Conservation (phyloP, 2,888 invertebrate species). For the Cephus spinipes region DNA sequence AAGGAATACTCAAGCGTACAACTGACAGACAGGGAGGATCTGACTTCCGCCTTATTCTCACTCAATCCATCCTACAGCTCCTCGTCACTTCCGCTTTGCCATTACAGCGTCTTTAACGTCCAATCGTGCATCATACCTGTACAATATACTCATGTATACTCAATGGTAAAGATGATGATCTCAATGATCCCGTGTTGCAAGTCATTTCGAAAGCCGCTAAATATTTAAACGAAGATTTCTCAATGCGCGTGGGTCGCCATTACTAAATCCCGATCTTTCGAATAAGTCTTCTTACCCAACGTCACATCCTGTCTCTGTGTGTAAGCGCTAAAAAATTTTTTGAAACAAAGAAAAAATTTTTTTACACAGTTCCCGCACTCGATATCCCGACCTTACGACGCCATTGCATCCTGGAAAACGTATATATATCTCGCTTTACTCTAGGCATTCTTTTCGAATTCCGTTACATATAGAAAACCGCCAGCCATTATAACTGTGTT, state of each 20-base stretch:
- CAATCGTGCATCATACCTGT: neutral
- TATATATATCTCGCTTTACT: conserved; percentile 22
- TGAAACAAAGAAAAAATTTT: neutral
- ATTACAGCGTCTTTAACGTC: neutral
- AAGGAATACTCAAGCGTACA: neutral
- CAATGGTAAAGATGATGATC: neutral
- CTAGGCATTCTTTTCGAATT: conserved; percentile 18
- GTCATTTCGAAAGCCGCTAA: neutral
- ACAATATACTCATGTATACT: neutral
- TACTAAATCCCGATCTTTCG: neutral
- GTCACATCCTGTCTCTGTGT: neutral
- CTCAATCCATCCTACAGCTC: neutral
- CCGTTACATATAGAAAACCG: conserved; percentile 33
- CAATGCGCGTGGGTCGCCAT: neutral
- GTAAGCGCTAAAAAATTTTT: neutral
- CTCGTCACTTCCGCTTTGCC: neutral
- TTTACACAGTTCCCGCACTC: conserved; percentile 14
- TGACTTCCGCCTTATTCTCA: neutral
- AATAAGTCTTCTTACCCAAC: neutral
- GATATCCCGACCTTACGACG: conserved; percentile 7
- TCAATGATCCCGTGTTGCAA: neutral
- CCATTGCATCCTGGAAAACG: conserved; percentile 21
- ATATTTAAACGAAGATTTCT: neutral
- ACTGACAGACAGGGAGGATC: neutral
- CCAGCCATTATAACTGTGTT: conserved; percentile 42